A percentile compares a stretch with the other conserved stretches of the same genome.
Conservation (phyloP, 2,888 invertebrate genomes). For the Hirudinaria manillensis region DNA sequence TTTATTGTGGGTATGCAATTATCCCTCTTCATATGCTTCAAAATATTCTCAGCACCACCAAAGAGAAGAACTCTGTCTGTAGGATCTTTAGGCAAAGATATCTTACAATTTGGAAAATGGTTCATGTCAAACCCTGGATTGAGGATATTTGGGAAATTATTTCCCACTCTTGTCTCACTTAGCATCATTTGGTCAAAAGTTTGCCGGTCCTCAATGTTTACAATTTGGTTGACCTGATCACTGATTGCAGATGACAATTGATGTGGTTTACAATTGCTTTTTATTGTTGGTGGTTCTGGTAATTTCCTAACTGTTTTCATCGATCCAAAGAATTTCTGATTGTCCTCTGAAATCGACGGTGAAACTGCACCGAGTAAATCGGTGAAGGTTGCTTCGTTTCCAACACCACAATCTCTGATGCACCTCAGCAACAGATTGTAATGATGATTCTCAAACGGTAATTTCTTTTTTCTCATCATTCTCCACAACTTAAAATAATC, state of each 20-base stretch:
- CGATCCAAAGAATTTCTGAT: not conserved
- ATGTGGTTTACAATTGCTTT: not conserved
- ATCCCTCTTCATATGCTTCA: slow-evolving; percentile 68
- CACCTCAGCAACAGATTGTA: slow-evolving; percentile 76
- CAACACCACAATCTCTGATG: slow-evolving; percentile 74
- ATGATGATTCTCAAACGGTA: slow-evolving; percentile 67
- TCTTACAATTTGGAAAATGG: not conserved
- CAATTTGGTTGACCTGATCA: not conserved
- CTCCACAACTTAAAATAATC: slow-evolving; percentile 27
- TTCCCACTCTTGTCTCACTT: not conserved
- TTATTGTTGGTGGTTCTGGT: not conserved
- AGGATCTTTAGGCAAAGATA: slow-evolving; percentile 22
- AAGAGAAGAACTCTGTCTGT: slow-evolving; percentile 58
- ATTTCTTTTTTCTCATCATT: slow-evolving; percentile 55
- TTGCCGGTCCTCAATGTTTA: not conserved
- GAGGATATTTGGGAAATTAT: slow-evolving; percentile 36
- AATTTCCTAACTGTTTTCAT: not conserved
- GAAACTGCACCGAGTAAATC: not conserved
- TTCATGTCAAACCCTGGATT: slow-evolving; percentile 10
- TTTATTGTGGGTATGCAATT: slow-evolving; percentile 69
- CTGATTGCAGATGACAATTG: not conserved
- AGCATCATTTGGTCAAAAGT: not conserved
- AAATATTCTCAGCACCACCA: slow-evolving; percentile 72
- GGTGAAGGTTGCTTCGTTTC: slow-evolving; percentile 48
- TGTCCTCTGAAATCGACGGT: not conserved